phyloP scores from a whole-genome alignment of 2,797 vertebrate species.

The Acanthiza pusilla region DNA sequence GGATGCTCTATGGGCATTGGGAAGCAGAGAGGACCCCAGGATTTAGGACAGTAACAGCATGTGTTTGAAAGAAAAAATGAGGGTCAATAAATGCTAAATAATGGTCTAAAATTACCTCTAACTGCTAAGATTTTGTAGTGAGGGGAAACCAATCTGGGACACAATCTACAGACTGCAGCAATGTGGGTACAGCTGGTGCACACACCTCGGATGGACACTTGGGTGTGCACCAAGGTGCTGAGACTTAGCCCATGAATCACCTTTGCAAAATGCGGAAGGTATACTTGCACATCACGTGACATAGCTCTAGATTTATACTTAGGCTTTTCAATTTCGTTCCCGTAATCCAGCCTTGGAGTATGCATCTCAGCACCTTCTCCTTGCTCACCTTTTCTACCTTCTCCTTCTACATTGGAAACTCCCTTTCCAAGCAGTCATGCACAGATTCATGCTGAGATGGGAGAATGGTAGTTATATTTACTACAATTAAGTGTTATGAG shows the following conservation, averaged over 20 bases:
- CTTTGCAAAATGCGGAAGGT: background rate
- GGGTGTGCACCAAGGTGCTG: background rate
- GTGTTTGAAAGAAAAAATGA: background rate
- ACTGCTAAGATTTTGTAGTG: background rate
- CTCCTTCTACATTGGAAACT: background rate
- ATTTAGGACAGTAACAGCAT: background rate
- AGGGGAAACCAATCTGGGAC: background rate
- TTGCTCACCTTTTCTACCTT: background rate
- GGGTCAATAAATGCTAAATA: background rate
- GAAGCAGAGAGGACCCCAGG: background rate
- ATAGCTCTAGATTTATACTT: background rate
- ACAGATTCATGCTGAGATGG: background rate
- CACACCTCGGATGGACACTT: background rate
- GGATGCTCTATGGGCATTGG: background rate
- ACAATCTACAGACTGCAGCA: background rate
- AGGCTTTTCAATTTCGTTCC: background rate
- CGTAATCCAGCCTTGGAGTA: background rate
- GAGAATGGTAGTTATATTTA: background rate
- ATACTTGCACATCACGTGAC: background rate
- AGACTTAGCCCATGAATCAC: background rate
- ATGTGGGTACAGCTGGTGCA: background rate
- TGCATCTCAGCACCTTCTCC: background rate
- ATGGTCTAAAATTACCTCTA: background rate
- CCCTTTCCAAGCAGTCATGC: background rate
- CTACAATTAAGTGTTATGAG: background rate